Base-by-base conservation (phyloP, 2,797 vertebrate species). In the Limnodromus scolopaceus region DNA sequence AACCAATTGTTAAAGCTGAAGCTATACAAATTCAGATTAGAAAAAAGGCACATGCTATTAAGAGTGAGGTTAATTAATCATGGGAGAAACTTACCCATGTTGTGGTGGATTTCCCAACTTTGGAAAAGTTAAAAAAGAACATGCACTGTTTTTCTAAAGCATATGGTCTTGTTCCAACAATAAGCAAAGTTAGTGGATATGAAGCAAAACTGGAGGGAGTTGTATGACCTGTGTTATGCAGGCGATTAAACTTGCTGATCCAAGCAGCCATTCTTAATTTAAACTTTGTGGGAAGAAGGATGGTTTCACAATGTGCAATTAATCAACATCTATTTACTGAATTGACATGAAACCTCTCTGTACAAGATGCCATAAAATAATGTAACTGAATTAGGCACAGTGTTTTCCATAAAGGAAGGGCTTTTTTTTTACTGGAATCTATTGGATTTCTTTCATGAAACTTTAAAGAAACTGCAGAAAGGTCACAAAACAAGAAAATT, bases 261-360 rank as follows among this genome's bases (percentile, higher is more conserved):
- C 41, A 77, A 95, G 91, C 69, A 95, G 53, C 38, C 53, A 94
- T 15, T 57, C 61, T 71, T 87, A 89, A 89, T 89, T 86, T 81
- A 90, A 86, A 86, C 49, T 90, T 90, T 43, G 49, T 72, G 88
- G 72, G 76, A 11, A 93, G 95, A 61, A 41, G 27, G 30, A 78
- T 36, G 57, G 72, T 87, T 90, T 93, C 57, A 69, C 61, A 90
- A 57, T 20, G 25, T 88, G 83, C 53, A 84, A 84, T 88, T 80
- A 88, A 94, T 92, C 84, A 94, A 24, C 72, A 64, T 75, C 53
- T 76, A n/a, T 89, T 94, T 92, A 87, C 68, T 12, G 55, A 92
- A 85, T 10, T 87, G 84, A 87, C 61, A 45, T 28, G 30, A 87
- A 93, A 71, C n/a, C 53, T 71, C 85, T 71, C 84, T 83, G 54